phyloP scores from a whole-genome alignment of 2,797 vertebrate species.

The Pteropus rufus region DNA sequence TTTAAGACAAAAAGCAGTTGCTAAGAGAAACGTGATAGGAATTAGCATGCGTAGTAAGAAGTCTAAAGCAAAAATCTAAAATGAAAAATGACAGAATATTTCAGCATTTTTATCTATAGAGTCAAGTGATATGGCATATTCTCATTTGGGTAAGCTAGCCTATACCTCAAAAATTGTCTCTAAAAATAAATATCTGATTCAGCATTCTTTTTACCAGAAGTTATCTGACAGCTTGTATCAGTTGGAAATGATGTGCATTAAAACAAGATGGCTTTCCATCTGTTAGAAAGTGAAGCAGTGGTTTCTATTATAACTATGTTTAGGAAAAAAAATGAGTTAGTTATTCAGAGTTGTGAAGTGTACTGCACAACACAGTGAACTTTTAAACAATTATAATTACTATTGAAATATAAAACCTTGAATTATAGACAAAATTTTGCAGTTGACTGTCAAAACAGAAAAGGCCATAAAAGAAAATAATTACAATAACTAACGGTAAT shows the following conservation, averaged over 20 bases:
- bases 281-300: neutral
- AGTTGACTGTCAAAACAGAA: neutral
- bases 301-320: constrained; percentile 33
- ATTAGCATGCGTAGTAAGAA: neutral
- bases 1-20: neutral
- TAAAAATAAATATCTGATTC: constrained; percentile 56
- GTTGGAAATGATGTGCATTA: constrained; percentile 4
- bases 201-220: constrained; percentile 38
- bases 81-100: neutral
- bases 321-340: neutral
- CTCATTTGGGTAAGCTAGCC: neutral
- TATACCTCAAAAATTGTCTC: neutral
- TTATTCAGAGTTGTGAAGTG: neutral
- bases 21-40: neutral
- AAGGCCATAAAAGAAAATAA: neutral
- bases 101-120: neutral
- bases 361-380: neutral
- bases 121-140: neutral
- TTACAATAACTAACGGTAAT: neutral
- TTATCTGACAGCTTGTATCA: constrained; percentile 39
- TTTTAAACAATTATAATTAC: neutral
- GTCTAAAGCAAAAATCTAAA: neutral
- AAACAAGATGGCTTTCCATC: constrained; percentile 29
- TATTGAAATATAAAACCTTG: neutral
- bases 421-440: neutral